Evolutionary conservation across 2,113 vertebrate genomes (phyloP).

Genomic region (Chamaetylas fuelleborni): DNA sequence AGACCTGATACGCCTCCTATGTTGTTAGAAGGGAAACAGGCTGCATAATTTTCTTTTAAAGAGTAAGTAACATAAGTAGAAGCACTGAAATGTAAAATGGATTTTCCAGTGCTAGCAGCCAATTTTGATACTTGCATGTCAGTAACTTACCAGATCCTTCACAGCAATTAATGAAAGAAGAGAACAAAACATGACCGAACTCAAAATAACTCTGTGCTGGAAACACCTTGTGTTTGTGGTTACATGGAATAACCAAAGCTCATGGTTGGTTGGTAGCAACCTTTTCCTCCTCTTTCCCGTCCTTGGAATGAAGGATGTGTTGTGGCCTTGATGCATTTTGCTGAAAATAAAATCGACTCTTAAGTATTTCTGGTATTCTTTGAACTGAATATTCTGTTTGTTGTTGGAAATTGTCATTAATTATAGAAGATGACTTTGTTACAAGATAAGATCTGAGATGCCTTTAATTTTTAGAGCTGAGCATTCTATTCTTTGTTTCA

Average conservation of each 20-base stretch:
- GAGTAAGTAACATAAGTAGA: slow-evolving; percentile 20
- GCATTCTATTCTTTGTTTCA: slow-evolving; percentile 63
- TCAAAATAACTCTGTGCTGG: not conserved
- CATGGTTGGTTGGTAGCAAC: not conserved
- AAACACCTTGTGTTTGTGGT: not conserved
- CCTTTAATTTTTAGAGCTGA: slow-evolving; percentile 16
- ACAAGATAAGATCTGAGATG: not conserved
- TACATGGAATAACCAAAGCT: not conserved
- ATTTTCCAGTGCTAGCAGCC: slow-evolving; percentile 49
- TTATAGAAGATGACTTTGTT: not conserved
- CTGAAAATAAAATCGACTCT: not conserved
- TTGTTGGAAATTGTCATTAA: not conserved
- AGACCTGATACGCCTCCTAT: not conserved
- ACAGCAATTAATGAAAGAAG: slow-evolving; percentile 4
- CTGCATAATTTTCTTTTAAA: slow-evolving; percentile 52
- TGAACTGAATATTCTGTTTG: slow-evolving; percentile 9
- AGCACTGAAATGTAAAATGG: slow-evolving; percentile 48
- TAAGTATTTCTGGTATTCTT: not conserved
- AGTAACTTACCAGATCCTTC: not conserved
- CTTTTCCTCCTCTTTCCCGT: not conserved
- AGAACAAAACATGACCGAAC: not conserved
- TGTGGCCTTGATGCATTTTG: not conserved
- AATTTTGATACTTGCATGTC: slow-evolving; percentile 11
- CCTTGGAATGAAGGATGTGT: not conserved
- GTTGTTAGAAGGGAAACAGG: slow-evolving; percentile 40